phyloP scores from a whole-genome alignment of 2,113 vertebrate genomes.

The Peromyscus californicus region DNA sequence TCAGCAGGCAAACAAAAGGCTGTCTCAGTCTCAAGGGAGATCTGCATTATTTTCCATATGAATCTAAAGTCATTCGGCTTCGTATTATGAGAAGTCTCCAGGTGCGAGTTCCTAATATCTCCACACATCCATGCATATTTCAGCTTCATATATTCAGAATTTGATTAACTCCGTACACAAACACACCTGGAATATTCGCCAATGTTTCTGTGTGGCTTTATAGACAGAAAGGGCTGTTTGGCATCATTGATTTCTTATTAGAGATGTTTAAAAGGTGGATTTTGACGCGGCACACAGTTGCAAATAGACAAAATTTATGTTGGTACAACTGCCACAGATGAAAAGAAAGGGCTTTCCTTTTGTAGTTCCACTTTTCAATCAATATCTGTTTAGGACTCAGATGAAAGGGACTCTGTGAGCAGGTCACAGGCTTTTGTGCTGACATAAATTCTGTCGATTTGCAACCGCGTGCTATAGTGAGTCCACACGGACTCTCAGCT shows the following conservation, averaged over 20 bases:
- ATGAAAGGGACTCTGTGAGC: conserved; percentile 54
- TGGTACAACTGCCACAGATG: conserved; percentile 62
- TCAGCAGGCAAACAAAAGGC: not conserved
- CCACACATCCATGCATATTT: not conserved
- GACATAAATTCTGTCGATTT: conserved; percentile 68
- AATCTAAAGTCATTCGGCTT: conserved; percentile 51
- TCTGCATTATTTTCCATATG: not conserved
- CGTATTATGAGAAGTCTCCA: conserved; percentile 64
- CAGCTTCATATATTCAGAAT: conserved; percentile 54
- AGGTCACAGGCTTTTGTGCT: conserved; percentile 55
- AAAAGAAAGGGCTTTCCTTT: conserved; percentile 48
- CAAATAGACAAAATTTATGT: conserved; percentile 67
- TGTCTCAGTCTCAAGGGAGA: not conserved
- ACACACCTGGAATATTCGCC: conserved; percentile 76
- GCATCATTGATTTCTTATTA: conserved; percentile 82
- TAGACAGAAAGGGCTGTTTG: conserved; percentile 72
- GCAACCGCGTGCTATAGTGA: conserved; percentile 70
- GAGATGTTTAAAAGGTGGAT: conserved; percentile 80
- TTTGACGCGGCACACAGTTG: conserved; percentile 75
- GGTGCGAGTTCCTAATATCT: conserved; percentile 50
- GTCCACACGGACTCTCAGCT: conserved; percentile 37
- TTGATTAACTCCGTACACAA: conserved; percentile 76
- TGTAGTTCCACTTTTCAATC: conserved; percentile 68
- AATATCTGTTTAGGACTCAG: conserved; percentile 65
- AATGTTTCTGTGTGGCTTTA: conserved; percentile 72